These are phyloP conservation scores for Lomographa bimaculata DNA, from an alignment of 2,888 invertebrate genomes.

Conservation along the genomic window DNA sequence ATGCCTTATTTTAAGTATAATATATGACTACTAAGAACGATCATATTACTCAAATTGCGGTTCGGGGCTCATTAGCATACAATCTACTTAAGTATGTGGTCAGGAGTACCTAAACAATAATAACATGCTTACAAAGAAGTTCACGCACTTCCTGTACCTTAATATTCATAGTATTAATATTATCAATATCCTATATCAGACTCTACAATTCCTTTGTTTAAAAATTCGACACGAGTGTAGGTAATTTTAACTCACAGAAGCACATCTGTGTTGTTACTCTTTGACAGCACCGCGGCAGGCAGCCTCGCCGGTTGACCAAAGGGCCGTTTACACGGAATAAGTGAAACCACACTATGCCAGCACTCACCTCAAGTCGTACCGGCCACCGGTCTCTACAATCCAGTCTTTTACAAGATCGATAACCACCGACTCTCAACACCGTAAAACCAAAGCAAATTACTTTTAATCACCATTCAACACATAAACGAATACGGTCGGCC, in stretches of 20 bases:
- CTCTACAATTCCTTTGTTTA: slow-evolving; percentile 15
- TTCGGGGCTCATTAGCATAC: no score
- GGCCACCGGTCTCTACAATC: slow-evolving; percentile 64
- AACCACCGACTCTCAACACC: slow-evolving; percentile 71
- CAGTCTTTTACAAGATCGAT: slow-evolving; percentile 76
- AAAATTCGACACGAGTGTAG: neutral
- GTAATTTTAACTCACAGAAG: slow-evolving; percentile 1
- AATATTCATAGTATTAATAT: no score
- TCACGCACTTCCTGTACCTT: no score
- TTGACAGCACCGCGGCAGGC: slow-evolving; percentile 11
- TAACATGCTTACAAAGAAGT: no score
- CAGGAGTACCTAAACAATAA: no score
- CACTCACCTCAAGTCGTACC: slow-evolving; percentile 60
- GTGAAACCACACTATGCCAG: slow-evolving; percentile 2
- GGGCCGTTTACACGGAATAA: slow-evolving; percentile 7
- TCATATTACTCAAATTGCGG: no score
- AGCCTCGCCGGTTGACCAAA: slow-evolving; percentile 3
- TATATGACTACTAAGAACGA: no score
- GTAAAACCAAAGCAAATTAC: slow-evolving; percentile 79
- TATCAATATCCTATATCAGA: no score
- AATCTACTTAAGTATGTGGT: no score
- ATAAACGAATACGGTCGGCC: slow-evolving; percentile 69
- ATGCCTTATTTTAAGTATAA: no score
- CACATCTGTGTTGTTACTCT: slow-evolving; percentile 13
- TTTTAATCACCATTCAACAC: slow-evolving; percentile 80